Conservation (phyloP, 35 echinoderm and acorn worm genomes). For the Strongylocentrotus purpuratus region DNA sequence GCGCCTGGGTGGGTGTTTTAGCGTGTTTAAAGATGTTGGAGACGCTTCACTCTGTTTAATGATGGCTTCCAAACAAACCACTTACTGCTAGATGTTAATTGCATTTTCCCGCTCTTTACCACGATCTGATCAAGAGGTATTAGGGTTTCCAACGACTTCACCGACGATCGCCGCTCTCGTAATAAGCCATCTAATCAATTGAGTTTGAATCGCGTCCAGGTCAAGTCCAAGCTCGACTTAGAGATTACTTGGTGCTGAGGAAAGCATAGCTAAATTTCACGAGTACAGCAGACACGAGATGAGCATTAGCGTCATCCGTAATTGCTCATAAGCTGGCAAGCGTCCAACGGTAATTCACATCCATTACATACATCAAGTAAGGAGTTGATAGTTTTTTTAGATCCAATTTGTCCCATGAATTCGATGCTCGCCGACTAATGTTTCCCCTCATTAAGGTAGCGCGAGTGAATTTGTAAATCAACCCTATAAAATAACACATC, state of each 20-base stretch:
- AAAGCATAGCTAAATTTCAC: background rate
- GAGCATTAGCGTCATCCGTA: background rate
- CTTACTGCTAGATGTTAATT: background rate
- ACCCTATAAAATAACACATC: too few species aligned
- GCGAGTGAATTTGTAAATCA: too few species aligned
- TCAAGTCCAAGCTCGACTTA: background rate
- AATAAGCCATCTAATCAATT: slow-evolving; percentile 18
- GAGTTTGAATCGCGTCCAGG: background rate
- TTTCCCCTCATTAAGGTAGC: too few species aligned
- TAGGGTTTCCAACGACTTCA: background rate
- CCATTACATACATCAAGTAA: background rate
- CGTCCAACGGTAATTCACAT: background rate
- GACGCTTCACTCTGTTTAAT: too few species aligned
- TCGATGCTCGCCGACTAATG: too few species aligned
- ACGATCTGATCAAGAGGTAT: background rate
- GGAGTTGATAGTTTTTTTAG: too few species aligned
- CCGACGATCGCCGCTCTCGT: background rate
- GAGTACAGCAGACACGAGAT: background rate
- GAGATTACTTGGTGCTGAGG: background rate
- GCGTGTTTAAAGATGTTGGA: too few species aligned
- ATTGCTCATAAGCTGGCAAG: background rate
- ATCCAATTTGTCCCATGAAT: too few species aligned
- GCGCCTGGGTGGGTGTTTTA: too few species aligned
- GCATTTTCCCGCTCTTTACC: background rate
- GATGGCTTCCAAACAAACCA: background rate